Percentiles rank a stretch among this genome's conserved stretches.
phyloP scores from a whole-genome alignment of 2,888 invertebrate genomes.

The Nephrotoma guestfalica region DNA sequence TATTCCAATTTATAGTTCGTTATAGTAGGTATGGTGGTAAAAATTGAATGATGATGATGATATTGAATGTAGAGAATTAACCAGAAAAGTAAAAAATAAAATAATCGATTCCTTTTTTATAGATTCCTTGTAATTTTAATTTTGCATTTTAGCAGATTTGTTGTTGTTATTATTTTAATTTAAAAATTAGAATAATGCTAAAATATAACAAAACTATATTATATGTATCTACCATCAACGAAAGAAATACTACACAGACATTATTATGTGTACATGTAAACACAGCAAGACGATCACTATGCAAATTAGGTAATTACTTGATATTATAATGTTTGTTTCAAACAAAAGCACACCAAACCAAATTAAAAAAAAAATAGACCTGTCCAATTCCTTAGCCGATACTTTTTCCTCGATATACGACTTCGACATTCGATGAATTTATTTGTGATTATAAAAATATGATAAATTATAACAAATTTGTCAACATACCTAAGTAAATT shows the following conservation, averaged over 20 bases:
- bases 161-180: neutral
- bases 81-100: neutral
- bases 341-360: neutral
- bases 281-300: neutral
- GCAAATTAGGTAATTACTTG: neutral
- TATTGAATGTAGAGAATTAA: neutral
- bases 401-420: no score
- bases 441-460: no score
- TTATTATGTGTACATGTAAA: neutral
- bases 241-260: neutral
- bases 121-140: neutral
- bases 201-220: neutral
- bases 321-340: neutral
- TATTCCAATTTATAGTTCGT: neutral
- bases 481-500: no score
- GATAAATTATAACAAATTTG: no score
- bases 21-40: neutral
- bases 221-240: neutral
- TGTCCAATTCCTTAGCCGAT: no score
- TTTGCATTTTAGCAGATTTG: neutral
- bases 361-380: neutral
- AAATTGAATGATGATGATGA: neutral
- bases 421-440: no score
- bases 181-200: neutral
- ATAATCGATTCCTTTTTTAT: neutral